Evolutionary conservation across 2,113 vertebrate genomes (phyloP), one percentile per base, ranked within the genome.

Genomic region (Anarrhichthys ocellatus): DNA sequence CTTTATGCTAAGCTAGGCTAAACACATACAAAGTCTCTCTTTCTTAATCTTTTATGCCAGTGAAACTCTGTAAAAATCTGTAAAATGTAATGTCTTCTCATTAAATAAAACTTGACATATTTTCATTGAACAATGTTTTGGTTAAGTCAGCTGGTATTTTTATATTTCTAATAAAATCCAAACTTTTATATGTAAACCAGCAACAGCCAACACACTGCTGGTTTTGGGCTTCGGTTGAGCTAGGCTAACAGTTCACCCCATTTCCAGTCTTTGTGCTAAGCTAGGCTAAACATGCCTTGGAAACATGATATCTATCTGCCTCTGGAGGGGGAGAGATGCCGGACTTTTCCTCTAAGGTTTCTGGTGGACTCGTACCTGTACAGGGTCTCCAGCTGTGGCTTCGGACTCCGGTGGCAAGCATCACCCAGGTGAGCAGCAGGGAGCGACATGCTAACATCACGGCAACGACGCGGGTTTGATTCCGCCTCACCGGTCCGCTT

Each of bases 381-480:
- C 92, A 93, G 27, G 92, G 83, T 78, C 69, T 91, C 91, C 91
- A 93, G 86, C 29, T 87, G 22, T 85, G 86, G 17, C 78, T 58
- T 3, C 0, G 76, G 65, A 78, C 83, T 6, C 2, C 4, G 32
- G 65, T 1, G 6, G 59, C 5, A 40, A 89, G 77, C 68, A 91
- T 81, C 42, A 83, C 4, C 81, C 79, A 82, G 72, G 52, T 46
- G 77, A 92, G 62, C 65, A 87, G 79, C 75, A 90, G 73, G 27
- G 18, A 29, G 64, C 38, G 13, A 17, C 73, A 71, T 24, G 27
- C 62, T 83, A 69, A 73, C 92, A 92, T 92, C 69, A 72, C 76
- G 76, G 18, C 1, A 65, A 13, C 11, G 34, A 54, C 5, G 29
- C 2, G 7, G 42, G 40, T 44, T 62, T 0, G 58, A 44, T 11